These are phyloP conservation scores for Erythrolamprus reginae DNA, from an alignment of 2,113 vertebrate genomes.

Conservation along the genomic window DNA sequence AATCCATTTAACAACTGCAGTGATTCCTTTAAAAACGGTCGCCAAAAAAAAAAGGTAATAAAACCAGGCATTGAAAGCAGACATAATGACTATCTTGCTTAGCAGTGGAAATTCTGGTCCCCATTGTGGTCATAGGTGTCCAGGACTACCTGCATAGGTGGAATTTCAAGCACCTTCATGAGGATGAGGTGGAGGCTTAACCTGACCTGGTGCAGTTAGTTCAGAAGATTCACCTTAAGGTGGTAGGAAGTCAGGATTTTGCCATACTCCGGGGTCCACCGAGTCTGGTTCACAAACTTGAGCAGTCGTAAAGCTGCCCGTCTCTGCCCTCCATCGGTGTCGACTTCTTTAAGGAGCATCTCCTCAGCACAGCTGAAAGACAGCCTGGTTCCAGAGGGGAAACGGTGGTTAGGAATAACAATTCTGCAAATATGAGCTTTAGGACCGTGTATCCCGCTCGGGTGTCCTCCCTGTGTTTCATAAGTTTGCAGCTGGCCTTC, in stretches of 20 bases:
- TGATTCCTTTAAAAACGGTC: background rate
- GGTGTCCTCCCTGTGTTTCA: background rate
- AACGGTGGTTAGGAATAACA: background rate
- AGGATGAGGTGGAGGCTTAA: no score
- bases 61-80: background rate
- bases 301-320: background rate
- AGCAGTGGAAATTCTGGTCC: background rate
- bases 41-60: background rate
- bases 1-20: background rate
- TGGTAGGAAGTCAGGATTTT: slow-evolving; percentile 20
- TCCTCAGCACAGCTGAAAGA: background rate
- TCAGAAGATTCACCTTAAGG: slow-evolving; percentile 10
- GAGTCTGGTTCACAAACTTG: slow-evolving; percentile 3
- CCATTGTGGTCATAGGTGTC: background rate
- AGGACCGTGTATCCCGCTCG: background rate
- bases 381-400: background rate
- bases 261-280: slow-evolving; percentile 3
- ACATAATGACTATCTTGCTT: background rate
- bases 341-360: background rate
- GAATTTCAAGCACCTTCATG: background rate
- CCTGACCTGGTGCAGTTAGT: no score
- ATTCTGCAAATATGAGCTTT: background rate
- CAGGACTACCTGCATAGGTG: background rate
- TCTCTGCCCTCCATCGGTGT: background rate
- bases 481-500: background rate